Base-by-base conservation (phyloP, 2,113 vertebrate species). In the Rafetus swinhoei region DNA sequence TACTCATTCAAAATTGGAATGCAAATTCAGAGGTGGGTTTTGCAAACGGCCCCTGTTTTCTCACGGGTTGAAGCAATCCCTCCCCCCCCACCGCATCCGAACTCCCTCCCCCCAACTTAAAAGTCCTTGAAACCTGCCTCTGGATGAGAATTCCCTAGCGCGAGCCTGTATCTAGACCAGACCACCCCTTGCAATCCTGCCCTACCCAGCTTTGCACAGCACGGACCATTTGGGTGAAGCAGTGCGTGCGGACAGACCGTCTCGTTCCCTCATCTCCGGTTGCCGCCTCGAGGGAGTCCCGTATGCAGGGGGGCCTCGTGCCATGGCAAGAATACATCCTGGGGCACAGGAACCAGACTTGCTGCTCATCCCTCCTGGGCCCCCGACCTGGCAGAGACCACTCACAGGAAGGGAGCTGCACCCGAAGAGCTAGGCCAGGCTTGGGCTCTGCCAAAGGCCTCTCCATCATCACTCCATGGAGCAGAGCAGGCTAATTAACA, bases 1-100 rank as follows among this genome's bases (percentile, higher is more conserved):
- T 39, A 35, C 74, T 22, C 35, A 82, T 39, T 9, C 50, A 32
- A 72, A 24, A 76, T 80, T 7, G 18, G n/a, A 72, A 45, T 4
- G 50, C 0, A 0, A n/a, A n/a, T 84, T 83, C 0, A 0, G 5
- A 79, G 81, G n/a, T 62, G 80, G 79, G 89, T 24, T 69, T 21
- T 77, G 85, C 55, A 65, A 59, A 14, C 10, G 74, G 56, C 39
- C n/a, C 50, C 2, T 0, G 29, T 50, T 85, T 29, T 45, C 16
- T 65, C 69, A 21, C 11, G 32, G 65, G 65, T 9, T 18, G 65
- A 77, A 24, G 35, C 74, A 45, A 45, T 39, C 39, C 39, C 39
- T 39, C 6, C 13, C 53, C 53, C 53, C 13, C 2, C 53, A 25
- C 53, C 10, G 12, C 27, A 53, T 55, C 53, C 5, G 15, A 53